These are phyloP conservation scores for Cygnus buccinator DNA, from an alignment of 2,113 vertebrate species.

Conservation along the genomic window DNA sequence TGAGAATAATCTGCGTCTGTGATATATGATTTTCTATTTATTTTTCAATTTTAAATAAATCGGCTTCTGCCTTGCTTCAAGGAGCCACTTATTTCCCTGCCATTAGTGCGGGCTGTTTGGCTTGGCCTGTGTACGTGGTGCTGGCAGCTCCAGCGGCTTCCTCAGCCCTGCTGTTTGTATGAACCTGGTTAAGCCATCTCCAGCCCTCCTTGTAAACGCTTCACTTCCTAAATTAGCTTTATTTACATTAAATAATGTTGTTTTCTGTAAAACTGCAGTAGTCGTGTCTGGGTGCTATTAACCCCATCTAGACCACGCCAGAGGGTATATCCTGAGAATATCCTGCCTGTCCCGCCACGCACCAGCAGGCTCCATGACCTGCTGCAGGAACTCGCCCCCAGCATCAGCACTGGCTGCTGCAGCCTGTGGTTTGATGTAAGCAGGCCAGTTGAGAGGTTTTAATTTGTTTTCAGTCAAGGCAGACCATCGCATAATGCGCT, in stretches of 20 bases:
- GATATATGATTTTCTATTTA: background rate
- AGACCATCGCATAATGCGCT: background rate
- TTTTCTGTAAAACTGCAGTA: constrained; percentile 14
- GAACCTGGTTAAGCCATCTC: background rate
- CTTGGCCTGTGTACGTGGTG: background rate
- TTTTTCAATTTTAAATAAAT: background rate
- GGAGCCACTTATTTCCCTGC: constrained; percentile 27
- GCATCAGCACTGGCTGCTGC: background rate
- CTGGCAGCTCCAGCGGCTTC: background rate
- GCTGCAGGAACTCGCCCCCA: background rate
- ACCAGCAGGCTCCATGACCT: background rate
- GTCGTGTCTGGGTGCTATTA: constrained; percentile 32
- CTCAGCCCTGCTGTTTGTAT: background rate
- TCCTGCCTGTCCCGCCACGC: constrained; percentile 2
- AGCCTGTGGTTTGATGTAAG: background rate
- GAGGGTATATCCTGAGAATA: background rate
- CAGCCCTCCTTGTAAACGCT: constrained; percentile 34
- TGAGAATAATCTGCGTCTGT: background rate
- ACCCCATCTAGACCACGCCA: background rate
- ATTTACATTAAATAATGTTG: constrained; percentile 15
- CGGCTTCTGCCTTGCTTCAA: constrained; percentile 4
- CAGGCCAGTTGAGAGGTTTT: background rate
- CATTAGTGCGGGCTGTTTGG: background rate
- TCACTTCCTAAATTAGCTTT: constrained; percentile 46
- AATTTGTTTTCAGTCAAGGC: background rate